phyloP scores from a whole-genome alignment of 2,888 invertebrate genomes.

The Dromius quadrimaculatus region DNA sequence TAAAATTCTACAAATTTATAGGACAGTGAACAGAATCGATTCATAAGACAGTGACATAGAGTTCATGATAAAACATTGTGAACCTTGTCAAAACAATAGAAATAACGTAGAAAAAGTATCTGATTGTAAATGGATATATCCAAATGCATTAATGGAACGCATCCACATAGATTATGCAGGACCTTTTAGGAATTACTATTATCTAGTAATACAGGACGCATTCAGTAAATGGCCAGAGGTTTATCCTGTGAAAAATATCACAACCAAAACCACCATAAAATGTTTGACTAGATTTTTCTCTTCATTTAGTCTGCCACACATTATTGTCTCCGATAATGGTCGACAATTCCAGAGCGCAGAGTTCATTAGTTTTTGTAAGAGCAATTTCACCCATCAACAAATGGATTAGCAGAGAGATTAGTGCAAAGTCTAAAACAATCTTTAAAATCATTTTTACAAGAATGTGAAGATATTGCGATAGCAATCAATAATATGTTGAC shows the following conservation, averaged over 20 bases:
- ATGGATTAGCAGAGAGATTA: constrained; percentile 13
- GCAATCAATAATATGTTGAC: not conserved
- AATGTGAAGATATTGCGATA: not conserved
- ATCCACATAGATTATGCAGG: constrained; percentile 10
- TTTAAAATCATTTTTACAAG: not conserved
- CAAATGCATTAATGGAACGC: not conserved
- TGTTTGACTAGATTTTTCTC: not conserved
- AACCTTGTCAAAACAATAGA: not conserved
- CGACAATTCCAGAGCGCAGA: not conserved
- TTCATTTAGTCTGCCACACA: not conserved
- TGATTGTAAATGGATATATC: not conserved
- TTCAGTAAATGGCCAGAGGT: constrained; percentile 2
- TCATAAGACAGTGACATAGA: too few relatives aligned
- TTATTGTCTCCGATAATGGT: not conserved
- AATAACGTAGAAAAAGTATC: not conserved
- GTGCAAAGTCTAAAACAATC: constrained; percentile 6
- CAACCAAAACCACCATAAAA: not conserved
- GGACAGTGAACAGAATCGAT: too few relatives aligned
- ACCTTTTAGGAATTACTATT: not conserved
- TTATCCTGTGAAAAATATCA: not conserved
- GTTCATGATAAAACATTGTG: not conserved
- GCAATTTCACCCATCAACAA: constrained; percentile 11
- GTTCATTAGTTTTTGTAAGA: not conserved
- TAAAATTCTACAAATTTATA: too few relatives aligned
- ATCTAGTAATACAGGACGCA: constrained; percentile 4